A percentile compares a stretch with the other conserved stretches of the same genome.
phyloP scores from a whole-genome alignment of 1,140 invertebrate species.

The Ceratina australensis region DNA sequence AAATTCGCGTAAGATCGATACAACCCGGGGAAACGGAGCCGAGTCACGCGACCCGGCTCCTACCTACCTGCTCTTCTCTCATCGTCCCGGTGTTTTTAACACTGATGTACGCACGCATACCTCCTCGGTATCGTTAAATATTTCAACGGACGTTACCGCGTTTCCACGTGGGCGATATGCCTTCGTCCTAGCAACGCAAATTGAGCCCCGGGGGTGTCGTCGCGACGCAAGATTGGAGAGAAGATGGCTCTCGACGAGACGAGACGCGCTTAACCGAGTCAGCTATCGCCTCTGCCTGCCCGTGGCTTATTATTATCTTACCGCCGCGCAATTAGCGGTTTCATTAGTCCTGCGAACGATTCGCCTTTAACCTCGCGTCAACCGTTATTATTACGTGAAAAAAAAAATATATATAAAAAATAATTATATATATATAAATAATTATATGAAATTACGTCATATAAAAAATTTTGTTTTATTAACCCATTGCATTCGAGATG shows the following conservation, averaged over 20 bases:
- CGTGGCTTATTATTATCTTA: slow-evolving; percentile 50
- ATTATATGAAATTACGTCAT: no score
- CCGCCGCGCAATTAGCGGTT: slow-evolving; percentile 46
- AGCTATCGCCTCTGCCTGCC: slow-evolving; percentile 37
- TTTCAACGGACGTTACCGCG: slow-evolving; percentile 39
- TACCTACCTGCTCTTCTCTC: background rate
- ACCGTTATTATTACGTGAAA: no score
- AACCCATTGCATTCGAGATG: no score
- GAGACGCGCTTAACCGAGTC: slow-evolving; percentile 50
- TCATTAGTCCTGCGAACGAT: slow-evolving; percentile 22
- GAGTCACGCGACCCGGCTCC: background rate
- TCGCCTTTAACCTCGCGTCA: no score
- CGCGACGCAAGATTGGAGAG: slow-evolving; percentile 59
- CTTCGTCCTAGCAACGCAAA: slow-evolving; percentile 51
- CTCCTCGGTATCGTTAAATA: slow-evolving; percentile 49
- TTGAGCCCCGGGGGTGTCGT: slow-evolving; percentile 60
- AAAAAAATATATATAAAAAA: no score
- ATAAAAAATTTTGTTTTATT: no score
- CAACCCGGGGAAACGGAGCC: background rate
- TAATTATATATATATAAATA: no score
- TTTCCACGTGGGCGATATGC: slow-evolving; percentile 30
- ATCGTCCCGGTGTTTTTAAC: slow-evolving; percentile 1
- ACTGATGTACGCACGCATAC: background rate
- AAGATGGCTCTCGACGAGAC: slow-evolving; percentile 54
- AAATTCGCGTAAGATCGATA: background rate